Percentiles rank a stretch among this genome's conserved stretches.
Evolutionary conservation across 2,888 invertebrate species (phyloP).

Genomic region (Amphiduros pacificus): DNA sequence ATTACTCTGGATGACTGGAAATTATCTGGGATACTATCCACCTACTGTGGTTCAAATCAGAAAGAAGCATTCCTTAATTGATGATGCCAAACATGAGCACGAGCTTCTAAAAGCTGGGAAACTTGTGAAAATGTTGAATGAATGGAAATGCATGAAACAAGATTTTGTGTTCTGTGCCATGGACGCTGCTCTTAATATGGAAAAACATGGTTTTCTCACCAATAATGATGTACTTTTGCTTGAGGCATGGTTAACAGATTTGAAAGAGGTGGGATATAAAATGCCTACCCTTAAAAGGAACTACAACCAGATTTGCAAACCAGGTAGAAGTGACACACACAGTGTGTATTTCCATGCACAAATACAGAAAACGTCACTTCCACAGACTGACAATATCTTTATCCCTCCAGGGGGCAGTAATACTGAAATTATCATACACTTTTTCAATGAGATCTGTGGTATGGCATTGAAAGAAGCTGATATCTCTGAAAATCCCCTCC

Average conservation of each 20-base stretch:
- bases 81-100: constrained; percentile 35
- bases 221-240: constrained; percentile 27
- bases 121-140: constrained; percentile 25
- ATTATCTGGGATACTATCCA: constrained; percentile 35
- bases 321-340: not conserved
- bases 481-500: not conserved
- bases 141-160: constrained; percentile 32
- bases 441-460: constrained; percentile 17
- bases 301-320: not conserved
- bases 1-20: constrained; percentile 37
- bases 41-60: constrained; percentile 34
- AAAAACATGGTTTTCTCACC: constrained; percentile 19
- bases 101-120: constrained; percentile 30
- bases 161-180: constrained; percentile 31
- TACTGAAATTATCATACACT: constrained; percentile 6
- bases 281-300: constrained; percentile 16
- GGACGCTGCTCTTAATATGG: constrained; percentile 26
- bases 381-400: constrained; percentile 16
- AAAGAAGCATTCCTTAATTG: constrained; percentile 34
- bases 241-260: constrained; percentile 32
- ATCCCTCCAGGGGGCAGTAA: constrained; percentile 10
- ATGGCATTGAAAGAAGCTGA: too few relatives aligned
- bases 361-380: constrained; percentile 27
- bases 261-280: constrained; percentile 26
- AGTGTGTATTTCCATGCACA: constrained; percentile 6